phyloP scores from a whole-genome alignment of 1,140 invertebrate species.

The Lordiphosa collinella region DNA sequence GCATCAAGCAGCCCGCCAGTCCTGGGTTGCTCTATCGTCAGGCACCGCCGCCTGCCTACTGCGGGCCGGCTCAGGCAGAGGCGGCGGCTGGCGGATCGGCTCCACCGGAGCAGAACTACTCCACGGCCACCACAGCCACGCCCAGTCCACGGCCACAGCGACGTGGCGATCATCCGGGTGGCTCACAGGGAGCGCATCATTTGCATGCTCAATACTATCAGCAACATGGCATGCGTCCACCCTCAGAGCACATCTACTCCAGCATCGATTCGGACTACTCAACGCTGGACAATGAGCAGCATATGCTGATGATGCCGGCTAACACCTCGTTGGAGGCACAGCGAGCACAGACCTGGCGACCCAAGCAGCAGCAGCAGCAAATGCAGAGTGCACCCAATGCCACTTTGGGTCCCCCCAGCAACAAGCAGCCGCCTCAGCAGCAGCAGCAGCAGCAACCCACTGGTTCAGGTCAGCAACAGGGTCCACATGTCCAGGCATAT shows the following conservation, averaged over 20 bases:
- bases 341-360: conserved; percentile 61
- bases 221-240: conserved; percentile 82
- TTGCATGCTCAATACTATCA: conserved; percentile 79
- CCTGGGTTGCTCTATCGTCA: conserved; percentile 78
- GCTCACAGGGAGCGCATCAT: conserved; percentile 33
- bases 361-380: conserved; percentile 57
- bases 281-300: conserved; percentile 77
- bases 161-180: conserved; percentile 79
- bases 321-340: conserved; percentile 25
- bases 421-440: conserved; percentile 44
- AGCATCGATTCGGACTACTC: conserved; percentile 91
- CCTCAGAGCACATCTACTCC: conserved; percentile 91
- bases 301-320: conserved; percentile 68
- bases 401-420: conserved; percentile 43
- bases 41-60: conserved; percentile 79
- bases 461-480: conserved; percentile 56
- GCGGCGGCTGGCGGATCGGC: conserved; percentile 6
- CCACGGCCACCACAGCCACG: conserved; percentile 83
- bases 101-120: conserved; percentile 81
- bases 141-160: conserved; percentile 83
- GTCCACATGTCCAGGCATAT: conserved; percentile 63
- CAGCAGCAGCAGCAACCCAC: conserved; percentile 32
- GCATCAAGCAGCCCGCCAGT: conserved; percentile 82
- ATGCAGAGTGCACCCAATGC: conserved; percentile 23
- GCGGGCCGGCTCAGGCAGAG: conserved; percentile 73